These are phyloP conservation scores for Drosophila stalkeri DNA, from an alignment of 2,888 invertebrate species.

Conservation along the genomic window DNA sequence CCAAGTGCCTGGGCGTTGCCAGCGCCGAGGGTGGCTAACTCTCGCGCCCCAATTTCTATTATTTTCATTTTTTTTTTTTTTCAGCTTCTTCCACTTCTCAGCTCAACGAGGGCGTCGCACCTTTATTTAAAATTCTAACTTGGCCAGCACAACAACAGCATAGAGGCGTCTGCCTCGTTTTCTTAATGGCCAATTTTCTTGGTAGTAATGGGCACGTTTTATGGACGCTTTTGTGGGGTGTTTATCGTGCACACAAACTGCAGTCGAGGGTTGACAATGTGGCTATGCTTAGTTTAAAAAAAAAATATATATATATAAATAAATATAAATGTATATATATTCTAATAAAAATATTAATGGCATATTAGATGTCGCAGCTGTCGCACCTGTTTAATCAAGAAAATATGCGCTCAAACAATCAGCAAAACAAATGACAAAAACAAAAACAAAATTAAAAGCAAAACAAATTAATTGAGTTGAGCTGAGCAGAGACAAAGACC, in stretches of 20 bases:
- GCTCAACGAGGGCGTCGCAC: slow-evolving; percentile 69
- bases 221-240: slow-evolving; percentile 83
- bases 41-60: slow-evolving; percentile 36
- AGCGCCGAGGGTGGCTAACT: slow-evolving; percentile 23
- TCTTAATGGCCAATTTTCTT: slow-evolving; percentile 83
- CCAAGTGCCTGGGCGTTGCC: slow-evolving; percentile 62
- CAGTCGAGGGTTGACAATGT: slow-evolving; percentile 52
- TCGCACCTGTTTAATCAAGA: slow-evolving; percentile 64
- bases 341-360: slow-evolving; percentile 58
- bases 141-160: slow-evolving; percentile 53
- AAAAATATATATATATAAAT: background rate
- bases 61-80: slow-evolving; percentile 15
- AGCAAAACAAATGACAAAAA: slow-evolving; percentile 11
- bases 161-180: slow-evolving; percentile 65
- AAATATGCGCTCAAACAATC: slow-evolving; percentile 11
- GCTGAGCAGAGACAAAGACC: slow-evolving; percentile 27
- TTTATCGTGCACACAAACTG: slow-evolving; percentile 74
- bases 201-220: slow-evolving; percentile 83
- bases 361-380: slow-evolving; percentile 68
- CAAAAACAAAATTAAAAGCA: slow-evolving; percentile 21
- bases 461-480: slow-evolving; percentile 56
- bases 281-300: slow-evolving; percentile 12
- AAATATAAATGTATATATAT: background rate
- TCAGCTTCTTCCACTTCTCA: slow-evolving; percentile 9
- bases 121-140: slow-evolving; percentile 80